Percentiles rank a stretch among this genome's conserved stretches.
These are phyloP conservation scores for Parus major DNA, from an alignment of 2,113 vertebrate genomes.

Conservation along the genomic window DNA sequence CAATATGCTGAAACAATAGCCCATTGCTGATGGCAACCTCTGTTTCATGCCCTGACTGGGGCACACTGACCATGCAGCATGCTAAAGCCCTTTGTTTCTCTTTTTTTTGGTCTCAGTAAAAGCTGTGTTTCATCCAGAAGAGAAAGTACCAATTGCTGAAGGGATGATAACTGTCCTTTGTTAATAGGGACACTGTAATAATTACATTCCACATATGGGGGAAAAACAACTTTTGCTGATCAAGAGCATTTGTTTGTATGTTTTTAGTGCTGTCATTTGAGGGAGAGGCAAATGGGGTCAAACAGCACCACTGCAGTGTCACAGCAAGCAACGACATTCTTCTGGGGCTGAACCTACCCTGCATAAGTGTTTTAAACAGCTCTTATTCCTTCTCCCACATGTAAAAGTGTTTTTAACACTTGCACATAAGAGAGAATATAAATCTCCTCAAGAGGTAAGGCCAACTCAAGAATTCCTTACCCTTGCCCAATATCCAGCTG, in stretches of 20 bases:
- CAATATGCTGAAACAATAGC: conserved; percentile 8
- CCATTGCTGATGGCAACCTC: conserved; percentile 9
- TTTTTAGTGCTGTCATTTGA: background rate
- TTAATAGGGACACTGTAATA: background rate
- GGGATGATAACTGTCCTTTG: background rate
- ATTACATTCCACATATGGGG: background rate
- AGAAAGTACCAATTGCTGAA: conserved; percentile 12
- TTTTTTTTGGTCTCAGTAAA: background rate
- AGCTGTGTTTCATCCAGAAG: background rate
- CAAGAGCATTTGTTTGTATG: background rate
- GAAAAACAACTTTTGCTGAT: background rate
- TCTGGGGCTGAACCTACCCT: background rate
- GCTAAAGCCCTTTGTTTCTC: background rate
- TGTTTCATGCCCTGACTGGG: background rate
- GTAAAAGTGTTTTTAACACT: background rate
- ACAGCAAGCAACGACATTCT: background rate
- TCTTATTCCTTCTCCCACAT: background rate
- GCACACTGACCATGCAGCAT: background rate
- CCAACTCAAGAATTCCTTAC: background rate
- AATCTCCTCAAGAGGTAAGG: background rate
- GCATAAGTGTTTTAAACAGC: background rate
- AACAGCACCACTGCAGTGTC: background rate
- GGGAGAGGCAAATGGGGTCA: background rate
- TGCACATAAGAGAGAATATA: background rate
- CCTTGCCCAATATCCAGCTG: background rate